These are phyloP conservation scores for Dreissena rostriformis DNA, from an alignment of 1,140 invertebrate genomes.

Conservation along the genomic window DNA sequence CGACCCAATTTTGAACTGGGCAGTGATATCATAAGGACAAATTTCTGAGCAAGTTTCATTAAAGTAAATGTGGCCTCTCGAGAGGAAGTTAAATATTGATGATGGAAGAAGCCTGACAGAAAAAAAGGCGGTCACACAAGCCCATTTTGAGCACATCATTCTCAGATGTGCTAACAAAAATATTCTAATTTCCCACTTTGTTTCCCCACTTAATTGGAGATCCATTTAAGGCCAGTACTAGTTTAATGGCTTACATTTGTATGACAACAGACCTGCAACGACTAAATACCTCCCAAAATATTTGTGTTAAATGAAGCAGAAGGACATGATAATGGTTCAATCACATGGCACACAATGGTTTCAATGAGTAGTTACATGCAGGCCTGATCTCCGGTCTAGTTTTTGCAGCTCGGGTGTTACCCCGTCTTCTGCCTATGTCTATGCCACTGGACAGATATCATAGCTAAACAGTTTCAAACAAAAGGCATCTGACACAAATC, in stretches of 20 bases:
- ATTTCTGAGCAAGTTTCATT: no score
- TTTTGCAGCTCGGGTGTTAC: neutral
- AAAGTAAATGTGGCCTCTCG: no score
- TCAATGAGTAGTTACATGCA: neutral
- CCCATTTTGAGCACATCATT: neutral
- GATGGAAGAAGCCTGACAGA: neutral
- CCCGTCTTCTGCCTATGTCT: constrained; percentile 4
- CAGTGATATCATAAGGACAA: no score
- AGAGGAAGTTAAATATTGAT: no score
- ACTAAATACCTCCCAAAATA: neutral
- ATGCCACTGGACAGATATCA: constrained; percentile 15
- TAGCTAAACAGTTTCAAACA: neutral
- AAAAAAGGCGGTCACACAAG: neutral
- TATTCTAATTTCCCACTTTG: neutral
- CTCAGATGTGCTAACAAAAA: neutral
- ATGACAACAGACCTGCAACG: neutral
- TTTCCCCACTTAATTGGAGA: constrained; percentile 11
- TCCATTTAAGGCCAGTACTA: neutral
- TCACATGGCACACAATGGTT: constrained; percentile 14
- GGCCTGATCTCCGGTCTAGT: constrained; percentile 10
- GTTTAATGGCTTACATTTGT: neutral
- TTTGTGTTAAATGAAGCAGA: constrained; percentile 29
- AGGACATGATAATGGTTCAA: constrained; percentile 2
- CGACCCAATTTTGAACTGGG: no score
- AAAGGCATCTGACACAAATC: neutral